A percentile compares a stretch with the other conserved stretches of the same genome.
phyloP scores from a whole-genome alignment of 1,140 invertebrate species.

The Pseudomyrmex cubaensis region DNA sequence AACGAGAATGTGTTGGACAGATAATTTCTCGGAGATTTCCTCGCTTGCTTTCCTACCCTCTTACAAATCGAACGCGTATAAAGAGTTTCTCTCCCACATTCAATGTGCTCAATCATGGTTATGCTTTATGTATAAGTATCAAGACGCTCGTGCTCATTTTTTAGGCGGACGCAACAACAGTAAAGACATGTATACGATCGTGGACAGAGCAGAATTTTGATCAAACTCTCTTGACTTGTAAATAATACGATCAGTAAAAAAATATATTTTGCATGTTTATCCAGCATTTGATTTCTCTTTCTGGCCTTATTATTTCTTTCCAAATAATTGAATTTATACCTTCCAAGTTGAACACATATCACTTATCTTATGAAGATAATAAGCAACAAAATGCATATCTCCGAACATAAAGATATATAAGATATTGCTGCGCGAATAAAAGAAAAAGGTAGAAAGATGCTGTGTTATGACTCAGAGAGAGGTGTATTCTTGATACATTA shows the following conservation, averaged over 20 bases:
- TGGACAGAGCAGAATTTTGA: constrained; percentile 4
- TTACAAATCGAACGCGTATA: neutral
- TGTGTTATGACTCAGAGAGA: neutral
- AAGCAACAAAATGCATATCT: constrained; percentile 20
- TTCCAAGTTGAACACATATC: neutral
- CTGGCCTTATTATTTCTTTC: too few species aligned
- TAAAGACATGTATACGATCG: neutral
- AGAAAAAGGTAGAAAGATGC: neutral
- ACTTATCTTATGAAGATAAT: neutral
- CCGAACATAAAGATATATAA: constrained; percentile 8
- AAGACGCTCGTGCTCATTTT: neutral
- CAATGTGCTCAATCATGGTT: constrained; percentile 3
- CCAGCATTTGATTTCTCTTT: neutral
- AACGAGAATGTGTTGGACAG: constrained; percentile 9
- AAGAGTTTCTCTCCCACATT: constrained; percentile 31
- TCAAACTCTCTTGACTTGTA: constrained; percentile 13
- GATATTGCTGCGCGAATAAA: neutral
- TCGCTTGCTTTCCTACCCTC: constrained; percentile 32
- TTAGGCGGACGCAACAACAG: neutral
- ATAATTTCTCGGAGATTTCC: constrained; percentile 20
- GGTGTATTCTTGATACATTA: constrained; percentile 25
- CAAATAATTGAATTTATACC: too few species aligned
- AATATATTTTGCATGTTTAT: neutral
- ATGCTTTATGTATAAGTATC: constrained; percentile 45
- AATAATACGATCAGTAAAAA: neutral